These are phyloP conservation scores for Himalopsyche anomala DNA, from an alignment of 2,888 invertebrate genomes.

Conservation along the genomic window DNA sequence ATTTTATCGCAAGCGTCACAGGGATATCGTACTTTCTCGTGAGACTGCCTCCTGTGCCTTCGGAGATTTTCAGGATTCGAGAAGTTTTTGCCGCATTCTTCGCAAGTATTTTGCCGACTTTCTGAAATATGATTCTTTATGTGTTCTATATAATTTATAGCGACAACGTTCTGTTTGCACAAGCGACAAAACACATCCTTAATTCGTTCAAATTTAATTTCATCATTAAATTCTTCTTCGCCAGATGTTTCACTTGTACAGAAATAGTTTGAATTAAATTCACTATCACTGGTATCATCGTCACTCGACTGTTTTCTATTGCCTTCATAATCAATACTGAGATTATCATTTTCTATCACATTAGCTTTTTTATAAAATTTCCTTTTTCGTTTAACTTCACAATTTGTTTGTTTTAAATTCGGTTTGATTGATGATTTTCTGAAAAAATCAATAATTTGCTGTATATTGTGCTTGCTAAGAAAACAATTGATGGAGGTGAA, in stretches of 20 bases:
- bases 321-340: background rate
- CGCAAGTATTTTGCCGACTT: constrained; percentile 73
- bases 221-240: background rate
- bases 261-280: background rate
- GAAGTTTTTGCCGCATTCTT: constrained; percentile 76
- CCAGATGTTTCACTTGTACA: background rate
- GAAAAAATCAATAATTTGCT: constrained; percentile 10
- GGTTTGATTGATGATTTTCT: background rate
- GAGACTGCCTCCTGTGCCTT: constrained; percentile 73
- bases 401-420: background rate
- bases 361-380: background rate
- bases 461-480: background rate
- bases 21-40: constrained; percentile 1
- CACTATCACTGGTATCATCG: background rate
- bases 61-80: constrained; percentile 74
- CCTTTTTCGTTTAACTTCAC: background rate
- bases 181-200: constrained; percentile 69
- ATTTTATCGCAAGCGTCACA: background rate
- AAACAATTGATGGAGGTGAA: too few relatives aligned
- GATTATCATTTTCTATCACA: background rate
- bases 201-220: background rate
- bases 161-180: constrained; percentile 70
- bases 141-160: constrained; percentile 73
- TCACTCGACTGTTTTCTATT: background rate
- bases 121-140: constrained; percentile 71